Evolutionary conservation across 2,113 vertebrate genomes (phyloP), one percentile per base, ranked within the genome.

Genomic region (Heterotis niloticus): DNA sequence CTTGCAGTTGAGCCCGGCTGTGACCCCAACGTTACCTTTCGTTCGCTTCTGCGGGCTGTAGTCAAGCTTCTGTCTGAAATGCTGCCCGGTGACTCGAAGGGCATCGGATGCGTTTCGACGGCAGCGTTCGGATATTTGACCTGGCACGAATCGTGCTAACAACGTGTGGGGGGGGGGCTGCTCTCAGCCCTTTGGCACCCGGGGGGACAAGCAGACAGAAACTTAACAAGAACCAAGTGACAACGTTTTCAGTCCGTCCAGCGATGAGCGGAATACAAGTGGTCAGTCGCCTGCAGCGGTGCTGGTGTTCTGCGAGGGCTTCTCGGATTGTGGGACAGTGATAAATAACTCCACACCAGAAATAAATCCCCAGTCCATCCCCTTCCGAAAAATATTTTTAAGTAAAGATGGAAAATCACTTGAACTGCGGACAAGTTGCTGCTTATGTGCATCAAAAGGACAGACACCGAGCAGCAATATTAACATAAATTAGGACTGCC

Each of bases 151-250:
- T 87, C 87, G 84, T 79, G 80, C 84, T 81, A 89, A 88, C 84
- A 86, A 82, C 71, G 66, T 17, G 82, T 84, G 86, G 85, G 83
- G 73, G 68, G 12, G 82, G 85, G 87, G 91, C 91, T 91, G 90
- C 85, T 93, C 90, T 90, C 89, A 88, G 88, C 88, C 78, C 82
- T 82, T 80, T 64, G 10, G 70, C 76, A 88, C 87, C 86, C 70
- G 18, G 14, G 90, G 91, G 87, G 70, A 82, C 62, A 82, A 89
- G 87, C 60, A 81, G 84, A 86, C 90, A 88, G 90, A 84, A 90
- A 90, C 90, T 92, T 92, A 91, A 92, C 91, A 86, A 89, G 88
- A 87, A 90, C 89, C 87, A 87, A 89, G 90, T 90, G 90, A 91
- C 89, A 91, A 88, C 84, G 90, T 88, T 89, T 90, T 90, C 86